Evolutionary conservation across 2,888 invertebrate genomes (phyloP).

Genomic region (Papilio demoleus): DNA sequence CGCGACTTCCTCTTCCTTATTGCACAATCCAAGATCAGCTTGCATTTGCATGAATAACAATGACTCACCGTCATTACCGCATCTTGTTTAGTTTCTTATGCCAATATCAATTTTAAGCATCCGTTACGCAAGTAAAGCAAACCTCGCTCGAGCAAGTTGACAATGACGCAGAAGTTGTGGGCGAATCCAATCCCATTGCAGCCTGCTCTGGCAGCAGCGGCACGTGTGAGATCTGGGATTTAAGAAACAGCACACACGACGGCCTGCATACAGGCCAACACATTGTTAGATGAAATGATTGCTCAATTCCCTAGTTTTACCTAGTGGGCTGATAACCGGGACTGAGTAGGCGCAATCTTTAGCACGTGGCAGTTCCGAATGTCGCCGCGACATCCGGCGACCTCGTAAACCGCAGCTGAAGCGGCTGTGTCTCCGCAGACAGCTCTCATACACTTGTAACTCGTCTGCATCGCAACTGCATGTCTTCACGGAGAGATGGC

Average conservation of each 20-base stretch:
- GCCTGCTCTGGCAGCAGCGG: constrained; percentile 34
- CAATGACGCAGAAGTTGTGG: constrained; percentile 17
- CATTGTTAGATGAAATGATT: constrained; percentile 57
- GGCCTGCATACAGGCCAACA: constrained; percentile 54
- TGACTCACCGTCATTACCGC: constrained; percentile 46
- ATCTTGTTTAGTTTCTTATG: constrained; percentile 23
- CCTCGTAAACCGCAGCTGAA: constrained; percentile 49
- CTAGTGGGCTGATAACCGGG: constrained; percentile 81
- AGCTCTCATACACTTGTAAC: constrained; percentile 58
- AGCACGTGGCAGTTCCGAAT: constrained; percentile 55
- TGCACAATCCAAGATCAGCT: constrained; percentile 76
- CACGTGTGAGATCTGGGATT: constrained; percentile 62
- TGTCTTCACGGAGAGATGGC: constrained; percentile 66
- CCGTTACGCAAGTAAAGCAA: constrained; percentile 16
- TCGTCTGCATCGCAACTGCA: constrained; percentile 62
- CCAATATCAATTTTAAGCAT: constrained; percentile 21
- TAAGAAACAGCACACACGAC: constrained; percentile 73
- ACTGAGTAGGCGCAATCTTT: constrained; percentile 60
- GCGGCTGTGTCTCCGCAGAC: constrained; percentile 45
- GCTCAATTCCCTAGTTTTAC: constrained; percentile 73
- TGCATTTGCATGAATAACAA: constrained; percentile 65
- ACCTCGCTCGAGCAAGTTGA: constrained; percentile 18
- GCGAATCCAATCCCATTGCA: constrained; percentile 17
- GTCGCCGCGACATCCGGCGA: constrained; percentile 54
- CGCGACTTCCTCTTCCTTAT: constrained; percentile 75